A percentile compares a stretch with the other conserved stretches of the same genome.
Conservation (phyloP, 2,888 invertebrate genomes). For the Xylota sylvarum region DNA sequence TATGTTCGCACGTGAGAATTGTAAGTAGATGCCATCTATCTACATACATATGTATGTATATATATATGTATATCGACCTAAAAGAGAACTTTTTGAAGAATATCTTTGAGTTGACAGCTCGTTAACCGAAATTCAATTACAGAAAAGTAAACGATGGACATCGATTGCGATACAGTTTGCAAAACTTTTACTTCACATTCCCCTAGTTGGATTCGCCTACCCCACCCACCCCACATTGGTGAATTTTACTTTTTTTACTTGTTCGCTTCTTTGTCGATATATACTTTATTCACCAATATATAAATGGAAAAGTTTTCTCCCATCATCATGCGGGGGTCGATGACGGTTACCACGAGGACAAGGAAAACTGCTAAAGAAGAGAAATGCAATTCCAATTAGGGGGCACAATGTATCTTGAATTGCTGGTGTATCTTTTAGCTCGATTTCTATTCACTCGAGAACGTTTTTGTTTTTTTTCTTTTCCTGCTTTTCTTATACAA, state of each 20-base stretch:
- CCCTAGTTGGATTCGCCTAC: neutral
- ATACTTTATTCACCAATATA: slow-evolving; percentile 48
- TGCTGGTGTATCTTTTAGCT: slow-evolving; percentile 32
- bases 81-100: slow-evolving; percentile 35
- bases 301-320: slow-evolving; percentile 59
- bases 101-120: slow-evolving; percentile 60
- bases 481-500: slow-evolving; percentile 15
- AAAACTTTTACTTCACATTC: slow-evolving; percentile 48
- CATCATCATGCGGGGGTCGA: slow-evolving; percentile 12
- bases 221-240: neutral
- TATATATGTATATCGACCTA: neutral
- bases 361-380: slow-evolving; percentile 37
- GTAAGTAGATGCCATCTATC: slow-evolving; percentile 18
- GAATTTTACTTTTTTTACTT: slow-evolving; percentile 6
- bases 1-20: slow-evolving; percentile 28
- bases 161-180: slow-evolving; percentile 63
- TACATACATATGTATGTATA: neutral
- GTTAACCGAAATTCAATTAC: slow-evolving; percentile 70
- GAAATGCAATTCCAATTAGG: slow-evolving; percentile 64
- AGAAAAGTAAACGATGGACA: slow-evolving; percentile 65
- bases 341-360: slow-evolving; percentile 1
- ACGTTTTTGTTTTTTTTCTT: slow-evolving; percentile 9
- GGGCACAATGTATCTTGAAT: slow-evolving; percentile 33
- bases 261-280: slow-evolving; percentile 35
- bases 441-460: slow-evolving; percentile 25